These are phyloP conservation scores for Oithona nana DNA, from an alignment of 2,888 invertebrate genomes.

Conservation along the genomic window DNA sequence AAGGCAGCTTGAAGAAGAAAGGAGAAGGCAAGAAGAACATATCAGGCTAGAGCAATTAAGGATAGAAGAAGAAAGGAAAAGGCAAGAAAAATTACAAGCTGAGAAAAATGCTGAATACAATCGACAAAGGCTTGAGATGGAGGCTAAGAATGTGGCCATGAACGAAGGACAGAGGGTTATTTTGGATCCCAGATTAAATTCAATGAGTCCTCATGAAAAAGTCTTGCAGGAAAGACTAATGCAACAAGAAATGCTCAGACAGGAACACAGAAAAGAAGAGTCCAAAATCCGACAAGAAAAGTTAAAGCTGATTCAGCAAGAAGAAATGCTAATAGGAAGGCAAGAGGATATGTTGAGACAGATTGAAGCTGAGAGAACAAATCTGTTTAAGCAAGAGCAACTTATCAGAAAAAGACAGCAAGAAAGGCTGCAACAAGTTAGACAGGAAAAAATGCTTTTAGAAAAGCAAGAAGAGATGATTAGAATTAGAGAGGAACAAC, in stretches of 20 bases:
- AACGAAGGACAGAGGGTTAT: not conserved
- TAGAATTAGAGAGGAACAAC: slow-evolving; percentile 13
- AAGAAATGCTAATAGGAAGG: slow-evolving; percentile 9
- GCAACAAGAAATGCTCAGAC: slow-evolving; percentile 13
- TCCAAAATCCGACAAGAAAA: slow-evolving; percentile 16
- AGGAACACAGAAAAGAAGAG: slow-evolving; percentile 10
- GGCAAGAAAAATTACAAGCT: slow-evolving; percentile 13
- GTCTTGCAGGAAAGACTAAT: slow-evolving; percentile 8
- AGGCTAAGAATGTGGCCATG: slow-evolving; percentile 2
- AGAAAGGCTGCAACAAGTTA: slow-evolving; percentile 12
- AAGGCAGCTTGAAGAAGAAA: slow-evolving; percentile 8
- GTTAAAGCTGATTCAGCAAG: slow-evolving; percentile 15
- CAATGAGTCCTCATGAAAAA: slow-evolving; percentile 14
- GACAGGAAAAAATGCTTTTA: slow-evolving; percentile 9
- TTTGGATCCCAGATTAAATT: not conserved
- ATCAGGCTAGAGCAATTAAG: slow-evolving; percentile 13
- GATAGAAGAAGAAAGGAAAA: slow-evolving; percentile 13
- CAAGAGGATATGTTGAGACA: slow-evolving; percentile 16
- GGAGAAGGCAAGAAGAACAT: slow-evolving; percentile 8
- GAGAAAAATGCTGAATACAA: slow-evolving; percentile 14
- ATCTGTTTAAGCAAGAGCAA: slow-evolving; percentile 15
- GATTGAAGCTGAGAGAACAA: slow-evolving; percentile 12
- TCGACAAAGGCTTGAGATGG: slow-evolving; percentile 9
- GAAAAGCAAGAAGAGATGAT: slow-evolving; percentile 17
- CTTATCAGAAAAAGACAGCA: slow-evolving; percentile 12